Conservation (phyloP, 2,888 invertebrate genomes). For the Megaustenia siamemsis region DNA sequence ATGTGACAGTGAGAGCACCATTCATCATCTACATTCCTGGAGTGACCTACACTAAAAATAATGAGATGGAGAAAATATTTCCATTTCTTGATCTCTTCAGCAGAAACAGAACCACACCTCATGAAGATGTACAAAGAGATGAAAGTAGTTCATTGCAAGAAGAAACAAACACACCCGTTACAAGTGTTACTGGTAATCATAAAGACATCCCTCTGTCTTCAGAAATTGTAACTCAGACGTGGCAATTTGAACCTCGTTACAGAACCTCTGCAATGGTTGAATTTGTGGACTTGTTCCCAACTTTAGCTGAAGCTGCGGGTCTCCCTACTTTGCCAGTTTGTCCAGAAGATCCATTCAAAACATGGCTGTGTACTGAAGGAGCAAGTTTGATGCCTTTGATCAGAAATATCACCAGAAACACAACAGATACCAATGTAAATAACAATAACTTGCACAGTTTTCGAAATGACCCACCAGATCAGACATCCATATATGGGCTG, state of each 20-base stretch:
- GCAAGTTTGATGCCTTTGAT: slow-evolving; percentile 69
- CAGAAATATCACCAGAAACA: slow-evolving; percentile 42
- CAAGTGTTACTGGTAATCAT: background rate
- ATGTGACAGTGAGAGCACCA: slow-evolving; percentile 89
- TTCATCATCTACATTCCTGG: slow-evolving; percentile 87
- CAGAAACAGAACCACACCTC: background rate
- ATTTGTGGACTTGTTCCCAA: slow-evolving; percentile 91
- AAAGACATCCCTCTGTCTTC: background rate
- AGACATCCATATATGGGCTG: background rate
- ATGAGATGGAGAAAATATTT: slow-evolving; percentile 36
- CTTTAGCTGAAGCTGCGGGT: slow-evolving; percentile 87
- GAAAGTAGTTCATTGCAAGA: background rate
- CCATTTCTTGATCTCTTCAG: slow-evolving; percentile 37
- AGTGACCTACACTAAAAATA: slow-evolving; percentile 71
- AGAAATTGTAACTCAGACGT: background rate
- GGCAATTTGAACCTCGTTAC: slow-evolving; percentile 1
- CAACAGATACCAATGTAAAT: no score
- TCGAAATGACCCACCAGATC: background rate
- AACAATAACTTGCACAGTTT: background rate
- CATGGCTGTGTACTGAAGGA: slow-evolving; percentile 74
- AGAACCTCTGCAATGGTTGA: slow-evolving; percentile 83
- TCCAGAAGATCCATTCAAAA: slow-evolving; percentile 69
- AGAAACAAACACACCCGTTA: background rate
- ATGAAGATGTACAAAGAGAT: background rate
- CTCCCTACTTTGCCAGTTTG: slow-evolving; percentile 83